Base-by-base conservation (phyloP, 2,888 invertebrate genomes). In the Drosophila neutralis region DNA sequence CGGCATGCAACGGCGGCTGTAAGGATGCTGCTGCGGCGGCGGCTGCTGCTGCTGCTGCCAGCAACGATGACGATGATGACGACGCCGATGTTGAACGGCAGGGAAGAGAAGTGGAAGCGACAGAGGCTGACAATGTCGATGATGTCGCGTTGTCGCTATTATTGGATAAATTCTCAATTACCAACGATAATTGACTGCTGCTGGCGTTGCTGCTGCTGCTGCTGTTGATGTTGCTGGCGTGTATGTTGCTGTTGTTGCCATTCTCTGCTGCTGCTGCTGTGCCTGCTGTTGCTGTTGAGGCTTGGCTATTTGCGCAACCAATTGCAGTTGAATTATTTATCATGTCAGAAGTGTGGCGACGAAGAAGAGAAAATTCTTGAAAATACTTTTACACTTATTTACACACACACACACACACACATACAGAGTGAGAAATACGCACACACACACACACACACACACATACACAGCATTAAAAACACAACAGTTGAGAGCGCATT, bases 141-240 rank as follows among this genome's bases (percentile, higher is more conserved):
- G 87, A 76, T 66, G 57, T 42, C 42, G 78, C 78, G 82, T 82
- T 82, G 82, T 82, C 80, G 82, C 84, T 90, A 83, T 86, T 90
- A 89, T 90, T 91, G 91, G 91, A 91, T 89, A 92, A 92, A 91
- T 91, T 92, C 90, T 91, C 92, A 92, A 92, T 92, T 92, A 92
- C 88, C 82, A 90, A 80, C 85, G 91, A 89, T 92, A 92, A 92
- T 92, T 92, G 92, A 87, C 87, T 91, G 91, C 82, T 88, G 71
- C 51, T 54, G 79, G 40, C 45, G 70, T 31, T 80, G 76, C 61
- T 21, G 21, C 21, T 66, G 76, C 49, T 72, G 64, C 27, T 45
- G 45, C 1, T 45, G 45, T 7, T 45, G 21, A 13, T 45, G 45
- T 6, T 70, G 64, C 13, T 66, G 75, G 21, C 57, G 71, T 67